Evolutionary conservation across 1,140 invertebrate species (phyloP), one percentile per base, ranked within the genome.

Genomic region (Drosophila obscura): DNA sequence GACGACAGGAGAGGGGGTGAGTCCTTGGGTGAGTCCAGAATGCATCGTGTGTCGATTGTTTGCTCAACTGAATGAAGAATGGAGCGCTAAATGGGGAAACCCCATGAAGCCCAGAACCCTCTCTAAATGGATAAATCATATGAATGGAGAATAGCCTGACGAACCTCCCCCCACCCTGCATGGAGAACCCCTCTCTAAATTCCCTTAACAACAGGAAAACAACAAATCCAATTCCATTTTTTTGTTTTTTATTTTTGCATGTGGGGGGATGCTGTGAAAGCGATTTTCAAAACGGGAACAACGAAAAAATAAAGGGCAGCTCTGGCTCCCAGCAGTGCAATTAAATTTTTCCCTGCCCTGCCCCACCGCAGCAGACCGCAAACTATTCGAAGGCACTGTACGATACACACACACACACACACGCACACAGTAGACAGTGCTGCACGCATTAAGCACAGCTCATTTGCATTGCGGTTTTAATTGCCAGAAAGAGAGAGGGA

Each of bases 381-480:
- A 82, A 83, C 80, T 83, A 84, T 68, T 73, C 56, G 73, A 41
- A 53, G 56, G 63, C 46, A 82, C 46, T 61, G 24, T 51, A 46
- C 13, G 22, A 0, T 31, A 26, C 5, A 57, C 48, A 59, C 16
- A 49, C 48, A 59, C 16, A 49, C 49, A 35, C 56, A 67, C 48
- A 44, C 45, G 73, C 44, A 67, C 28, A 31, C 31, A 9, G 31
- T 8, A 31, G 31, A 31, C 50, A 68, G 11, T 35, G 22, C 43
- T 48, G 39, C 22, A 58, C 65, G 76, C 80, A 84, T 83, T 83
- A 83, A 83, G 76, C 80, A 84, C 83, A 88, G 79, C 82, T 87
- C 82, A 87, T 88, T 87, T 87, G 82, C 82, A 88, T 87, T 87
- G 82, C 74, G 82, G 82, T 88, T 87, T 87, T 87, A 87, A 87